Evolutionary conservation across 30 jellyfish, hydroid and myxozoan genomes (phyloP), one percentile per base, ranked within the genome.

Genomic region (Nemopilema nomurai): DNA sequence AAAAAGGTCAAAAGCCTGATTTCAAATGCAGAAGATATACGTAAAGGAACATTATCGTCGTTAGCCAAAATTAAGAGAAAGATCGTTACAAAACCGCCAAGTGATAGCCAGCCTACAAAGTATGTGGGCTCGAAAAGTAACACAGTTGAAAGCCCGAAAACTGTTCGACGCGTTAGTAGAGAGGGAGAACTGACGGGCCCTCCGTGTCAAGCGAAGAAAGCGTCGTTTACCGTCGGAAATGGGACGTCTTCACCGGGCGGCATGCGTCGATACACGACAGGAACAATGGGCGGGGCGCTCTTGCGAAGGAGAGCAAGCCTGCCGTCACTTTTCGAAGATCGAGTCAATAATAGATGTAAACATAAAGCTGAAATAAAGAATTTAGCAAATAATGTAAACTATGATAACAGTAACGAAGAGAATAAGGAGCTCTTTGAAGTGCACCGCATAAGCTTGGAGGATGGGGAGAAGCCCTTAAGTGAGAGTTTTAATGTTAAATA

Each of bases 81-180:
- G 65, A 80, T 80, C 3, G 28, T 67, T 16, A 80, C 28, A 80
- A 80, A 80, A 28, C 24, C 81, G 9, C 0, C 74, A 20, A 80
- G 74, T 65, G 53, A 16, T 65, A 68, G 51, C 41, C 25, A 79
- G 31, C 84, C 50, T 1, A 32, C 84, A 41, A 32, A 29, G 23
- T 22, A 62, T 9, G 7, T 31, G 17, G 33, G 33, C 16, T 23
- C 33, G 17, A 67, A 67, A 67, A 23, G 50, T 67, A 67, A 67
- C 53, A 76, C 85, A 33, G 85, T 76, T 22, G 85, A 76, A 76
- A 76, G 85, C 74, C 85, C 85, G 4, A 76, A 32, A 64, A 49
- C 51, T 28, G 0, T 28, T 27, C 22, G 85, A 76, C 66, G 69
- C 23, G 76, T 23, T 20, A 67, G 76, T 31, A 8, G 23, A 29